A percentile compares a stretch with the other conserved stretches of the same genome.
phyloP scores from a whole-genome alignment of 2,113 vertebrate genomes.

The Lontra canadensis region DNA sequence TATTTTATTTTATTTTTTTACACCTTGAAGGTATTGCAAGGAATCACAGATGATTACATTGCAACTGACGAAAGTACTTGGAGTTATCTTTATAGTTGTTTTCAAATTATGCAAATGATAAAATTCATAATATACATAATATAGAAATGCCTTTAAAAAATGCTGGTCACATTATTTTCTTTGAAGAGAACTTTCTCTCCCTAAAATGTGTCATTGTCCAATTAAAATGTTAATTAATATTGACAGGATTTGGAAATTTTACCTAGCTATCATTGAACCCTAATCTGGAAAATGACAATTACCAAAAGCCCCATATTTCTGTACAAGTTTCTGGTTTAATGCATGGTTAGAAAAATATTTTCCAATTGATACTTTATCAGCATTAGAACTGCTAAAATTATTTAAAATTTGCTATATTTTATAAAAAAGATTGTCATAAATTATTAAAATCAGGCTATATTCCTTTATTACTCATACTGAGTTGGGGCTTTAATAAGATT shows the following conservation, averaged over 20 bases:
- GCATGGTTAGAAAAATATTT: neutral
- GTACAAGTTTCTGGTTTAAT: neutral
- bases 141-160: neutral
- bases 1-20: neutral
- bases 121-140: neutral
- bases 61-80: neutral
- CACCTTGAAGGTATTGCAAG: neutral
- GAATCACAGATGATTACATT: neutral
- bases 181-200: neutral
- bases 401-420: neutral
- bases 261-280: neutral
- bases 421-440: neutral
- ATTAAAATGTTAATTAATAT: slow-evolving; percentile 40
- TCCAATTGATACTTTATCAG: neutral
- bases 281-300: slow-evolving; percentile 15
- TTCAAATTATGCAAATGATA: neutral
- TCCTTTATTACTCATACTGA: neutral
- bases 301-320: neutral
- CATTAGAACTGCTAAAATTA: neutral
- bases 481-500: neutral
- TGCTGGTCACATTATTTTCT: neutral
- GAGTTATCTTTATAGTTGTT: neutral
- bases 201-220: neutral
- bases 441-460: neutral
- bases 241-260: neutral